A percentile compares a stretch with the other conserved stretches of the same genome.
Evolutionary conservation across 2,797 vertebrate species (phyloP).

Genomic region (Oryzias dopingdopingensis): DNA sequence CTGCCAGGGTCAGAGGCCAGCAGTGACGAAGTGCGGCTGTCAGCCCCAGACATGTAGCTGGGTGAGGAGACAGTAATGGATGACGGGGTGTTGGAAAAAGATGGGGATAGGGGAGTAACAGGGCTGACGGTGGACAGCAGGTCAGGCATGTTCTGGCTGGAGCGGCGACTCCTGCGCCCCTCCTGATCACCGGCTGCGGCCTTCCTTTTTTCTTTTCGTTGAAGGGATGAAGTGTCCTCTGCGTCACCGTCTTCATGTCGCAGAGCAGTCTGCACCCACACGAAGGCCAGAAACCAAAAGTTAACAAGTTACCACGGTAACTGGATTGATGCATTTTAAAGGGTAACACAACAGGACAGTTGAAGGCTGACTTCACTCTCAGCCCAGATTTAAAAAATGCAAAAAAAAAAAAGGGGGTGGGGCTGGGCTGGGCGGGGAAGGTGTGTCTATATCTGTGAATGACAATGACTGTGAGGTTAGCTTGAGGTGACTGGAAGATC

Average conservation of each 20-base stretch:
- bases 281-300: background rate
- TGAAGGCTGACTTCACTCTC: too few species aligned
- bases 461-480: too few species aligned
- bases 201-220: conserved; percentile 78
- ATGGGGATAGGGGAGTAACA: background rate
- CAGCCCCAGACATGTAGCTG: accelerated
- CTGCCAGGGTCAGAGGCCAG: conserved; percentile 41
- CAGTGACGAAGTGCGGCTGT: conserved; percentile 40
- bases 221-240: conserved; percentile 60
- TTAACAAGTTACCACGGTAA: too few species aligned
- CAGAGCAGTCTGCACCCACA: conserved; percentile 72
- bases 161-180: conserved; percentile 62
- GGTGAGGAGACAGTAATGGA: conserved; percentile 22
- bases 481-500: too few species aligned
- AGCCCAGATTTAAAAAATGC: too few species aligned
- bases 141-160: conserved; percentile 63
- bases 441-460: too few species aligned
- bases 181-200: conserved; percentile 62
- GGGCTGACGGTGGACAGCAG: conserved; percentile 21
- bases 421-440: too few species aligned
- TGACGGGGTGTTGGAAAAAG: background rate
- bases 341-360: too few species aligned
- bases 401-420: too few species aligned
- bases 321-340: too few species aligned
- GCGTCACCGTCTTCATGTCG: conserved; percentile 78